Conservation (phyloP, 1,140 invertebrate genomes). For the Rhopalosiphum maidis region DNA sequence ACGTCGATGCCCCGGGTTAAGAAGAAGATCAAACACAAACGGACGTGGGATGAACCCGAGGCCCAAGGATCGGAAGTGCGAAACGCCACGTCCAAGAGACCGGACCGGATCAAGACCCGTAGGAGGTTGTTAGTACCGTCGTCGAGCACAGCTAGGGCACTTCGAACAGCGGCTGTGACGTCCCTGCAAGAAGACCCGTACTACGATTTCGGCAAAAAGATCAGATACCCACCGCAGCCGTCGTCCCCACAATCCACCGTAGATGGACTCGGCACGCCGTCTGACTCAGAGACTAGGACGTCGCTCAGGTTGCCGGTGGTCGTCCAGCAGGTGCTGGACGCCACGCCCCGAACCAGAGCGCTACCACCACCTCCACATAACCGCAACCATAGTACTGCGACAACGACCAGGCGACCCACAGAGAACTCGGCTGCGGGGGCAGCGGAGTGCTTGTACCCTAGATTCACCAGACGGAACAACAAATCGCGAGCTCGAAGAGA, state of each 20-base stretch:
- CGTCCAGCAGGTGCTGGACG: background rate
- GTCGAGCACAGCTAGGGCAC: background rate
- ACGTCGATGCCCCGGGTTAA: background rate
- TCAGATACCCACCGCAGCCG: background rate
- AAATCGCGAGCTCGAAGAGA: conserved; percentile 24
- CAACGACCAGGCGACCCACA: background rate
- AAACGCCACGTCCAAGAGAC: conserved; percentile 19
- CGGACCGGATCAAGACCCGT: conserved; percentile 38
- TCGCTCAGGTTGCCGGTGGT: background rate
- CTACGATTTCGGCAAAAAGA: conserved; percentile 46
- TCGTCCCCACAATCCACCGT: background rate
- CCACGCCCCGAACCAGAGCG: background rate
- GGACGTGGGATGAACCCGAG: conserved; percentile 37
- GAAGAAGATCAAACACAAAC: conserved; percentile 48
- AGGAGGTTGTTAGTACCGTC: conserved; percentile 34
- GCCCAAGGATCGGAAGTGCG: conserved; percentile 15
- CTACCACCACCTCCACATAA: background rate
- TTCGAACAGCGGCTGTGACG: background rate
- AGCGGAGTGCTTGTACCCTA: conserved; percentile 10
- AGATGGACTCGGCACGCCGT: background rate
- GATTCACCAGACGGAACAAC: conserved; percentile 11
- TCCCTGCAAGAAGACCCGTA: background rate
- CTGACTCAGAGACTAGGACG: background rate
- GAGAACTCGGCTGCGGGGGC: background rate
- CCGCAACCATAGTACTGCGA: background rate